Percentiles rank a stretch among this genome's conserved stretches.
phyloP scores from a whole-genome alignment of 2,113 vertebrate species.

The Apodemus sylvaticus region DNA sequence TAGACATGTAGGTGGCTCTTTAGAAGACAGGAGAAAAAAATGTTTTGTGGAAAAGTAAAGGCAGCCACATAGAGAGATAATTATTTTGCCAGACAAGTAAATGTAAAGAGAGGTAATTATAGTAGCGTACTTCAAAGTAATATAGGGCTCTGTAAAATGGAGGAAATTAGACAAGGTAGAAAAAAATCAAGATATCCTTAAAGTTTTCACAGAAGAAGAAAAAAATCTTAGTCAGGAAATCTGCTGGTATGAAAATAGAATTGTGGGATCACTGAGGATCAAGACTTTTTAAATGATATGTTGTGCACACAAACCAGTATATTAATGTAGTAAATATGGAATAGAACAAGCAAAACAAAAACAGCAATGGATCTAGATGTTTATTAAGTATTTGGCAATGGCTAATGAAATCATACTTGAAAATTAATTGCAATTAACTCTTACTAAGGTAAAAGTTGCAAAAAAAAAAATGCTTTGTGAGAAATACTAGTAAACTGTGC shows the following conservation, averaged over 20 bases:
- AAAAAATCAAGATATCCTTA: not conserved
- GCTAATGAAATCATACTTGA: constrained; percentile 66
- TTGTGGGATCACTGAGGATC: not conserved
- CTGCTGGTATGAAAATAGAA: not conserved
- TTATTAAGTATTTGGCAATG: constrained; percentile 12
- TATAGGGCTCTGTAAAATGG: not conserved
- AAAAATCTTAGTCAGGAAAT: not conserved
- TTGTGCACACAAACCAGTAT: not conserved
- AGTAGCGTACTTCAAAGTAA: constrained; percentile 10
- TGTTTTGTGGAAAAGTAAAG: not conserved
- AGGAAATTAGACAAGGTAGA: not conserved
- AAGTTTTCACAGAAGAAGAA: constrained; percentile 29
- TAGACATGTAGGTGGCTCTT: not conserved
- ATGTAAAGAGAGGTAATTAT: not conserved
- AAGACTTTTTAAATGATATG: constrained; percentile 12
- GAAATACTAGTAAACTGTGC: not conserved
- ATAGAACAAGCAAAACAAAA: not conserved
- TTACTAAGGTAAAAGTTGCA: not conserved
- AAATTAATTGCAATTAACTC: constrained; percentile 30
- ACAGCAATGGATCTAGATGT: constrained; percentile 28
- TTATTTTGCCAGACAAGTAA: constrained; percentile 29
- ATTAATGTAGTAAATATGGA: constrained; percentile 39
- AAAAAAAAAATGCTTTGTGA: not conserved
- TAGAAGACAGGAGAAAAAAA: not conserved
- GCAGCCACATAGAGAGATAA: not conserved